These are phyloP conservation scores for Ricordea florida DNA, from an alignment of 92 coral and sea anemone species.

Conservation along the genomic window DNA sequence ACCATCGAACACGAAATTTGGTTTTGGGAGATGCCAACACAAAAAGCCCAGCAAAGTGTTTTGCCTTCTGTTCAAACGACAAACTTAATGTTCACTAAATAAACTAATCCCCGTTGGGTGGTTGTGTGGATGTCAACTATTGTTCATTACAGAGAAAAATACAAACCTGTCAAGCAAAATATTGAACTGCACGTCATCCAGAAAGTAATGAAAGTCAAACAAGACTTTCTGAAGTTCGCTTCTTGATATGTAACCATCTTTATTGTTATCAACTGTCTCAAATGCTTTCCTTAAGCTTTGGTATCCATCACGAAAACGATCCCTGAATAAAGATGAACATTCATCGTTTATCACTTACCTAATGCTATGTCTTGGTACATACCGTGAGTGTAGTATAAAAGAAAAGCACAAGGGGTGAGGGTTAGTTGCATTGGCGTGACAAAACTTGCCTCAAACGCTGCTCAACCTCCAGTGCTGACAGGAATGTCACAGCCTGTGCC, in stretches of 20 bases:
- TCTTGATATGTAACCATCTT: constrained; percentile 90
- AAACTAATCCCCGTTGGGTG: too few relatives aligned
- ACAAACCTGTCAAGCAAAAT: constrained; percentile 80
- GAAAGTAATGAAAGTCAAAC: constrained; percentile 83
- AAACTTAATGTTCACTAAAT: too few relatives aligned
- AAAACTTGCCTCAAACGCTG: constrained; percentile 66
- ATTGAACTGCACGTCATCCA: constrained; percentile 79
- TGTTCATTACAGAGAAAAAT: not conserved
- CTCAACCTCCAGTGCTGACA: constrained; percentile 89
- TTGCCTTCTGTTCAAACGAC: too few relatives aligned
- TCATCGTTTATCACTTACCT: too few relatives aligned
- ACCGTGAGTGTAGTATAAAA: too few relatives aligned
- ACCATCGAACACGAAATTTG: too few relatives aligned
- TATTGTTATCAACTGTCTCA: constrained; percentile 86
- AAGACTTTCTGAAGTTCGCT: constrained; percentile 83
- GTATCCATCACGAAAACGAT: constrained; percentile 89
- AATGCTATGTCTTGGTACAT: too few relatives aligned
- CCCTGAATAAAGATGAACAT: constrained; percentile 32
- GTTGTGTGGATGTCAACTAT: too few relatives aligned
- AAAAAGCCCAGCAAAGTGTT: too few relatives aligned
- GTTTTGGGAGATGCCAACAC: too few relatives aligned
- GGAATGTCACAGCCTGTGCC: constrained; percentile 72
- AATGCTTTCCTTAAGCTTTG: constrained; percentile 91
- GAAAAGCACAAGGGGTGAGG: not conserved
- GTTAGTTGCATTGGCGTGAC: not conserved